Evolutionary conservation across 1,140 invertebrate genomes (phyloP).

Genomic region (Formica exsecta): DNA sequence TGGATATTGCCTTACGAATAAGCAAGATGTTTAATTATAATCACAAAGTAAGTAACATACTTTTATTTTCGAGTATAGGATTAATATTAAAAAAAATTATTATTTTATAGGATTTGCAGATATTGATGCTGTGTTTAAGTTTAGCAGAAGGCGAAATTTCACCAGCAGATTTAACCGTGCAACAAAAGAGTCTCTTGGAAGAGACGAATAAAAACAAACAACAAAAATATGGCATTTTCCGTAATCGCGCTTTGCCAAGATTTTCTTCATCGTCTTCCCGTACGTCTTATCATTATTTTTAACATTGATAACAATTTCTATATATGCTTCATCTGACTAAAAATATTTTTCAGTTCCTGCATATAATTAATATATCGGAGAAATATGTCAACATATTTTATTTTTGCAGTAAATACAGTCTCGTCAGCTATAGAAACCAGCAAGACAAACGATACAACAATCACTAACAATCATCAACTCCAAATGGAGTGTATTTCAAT

Average conservation of each 20-base stretch:
- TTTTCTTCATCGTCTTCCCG: constrained; percentile 77
- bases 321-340: neutral
- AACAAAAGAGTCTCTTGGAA: constrained; percentile 78
- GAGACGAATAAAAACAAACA: constrained; percentile 70
- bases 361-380: neutral
- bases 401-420: constrained; percentile 49
- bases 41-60: constrained; percentile 74
- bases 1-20: constrained; percentile 81
- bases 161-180: constrained; percentile 79
- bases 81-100: constrained; percentile 16
- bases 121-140: constrained; percentile 82
- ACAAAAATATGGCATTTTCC: constrained; percentile 74
- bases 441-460: constrained; percentile 51
- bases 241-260: constrained; percentile 76
- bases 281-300: constrained; percentile 62
- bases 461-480: constrained; percentile 70
- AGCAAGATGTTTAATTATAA: constrained; percentile 82
- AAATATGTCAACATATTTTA: constrained; percentile 13
- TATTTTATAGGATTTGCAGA: constrained; percentile 79
- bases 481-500: constrained; percentile 78
- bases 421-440: constrained; percentile 23
- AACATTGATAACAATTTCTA: neutral
- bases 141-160: constrained; percentile 83
- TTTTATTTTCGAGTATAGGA: neutral
- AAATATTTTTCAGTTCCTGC: neutral